Evolutionary conservation across 1,140 invertebrate species (phyloP), one percentile per base, ranked within the genome.

Genomic region (Cyclargus thomasi): DNA sequence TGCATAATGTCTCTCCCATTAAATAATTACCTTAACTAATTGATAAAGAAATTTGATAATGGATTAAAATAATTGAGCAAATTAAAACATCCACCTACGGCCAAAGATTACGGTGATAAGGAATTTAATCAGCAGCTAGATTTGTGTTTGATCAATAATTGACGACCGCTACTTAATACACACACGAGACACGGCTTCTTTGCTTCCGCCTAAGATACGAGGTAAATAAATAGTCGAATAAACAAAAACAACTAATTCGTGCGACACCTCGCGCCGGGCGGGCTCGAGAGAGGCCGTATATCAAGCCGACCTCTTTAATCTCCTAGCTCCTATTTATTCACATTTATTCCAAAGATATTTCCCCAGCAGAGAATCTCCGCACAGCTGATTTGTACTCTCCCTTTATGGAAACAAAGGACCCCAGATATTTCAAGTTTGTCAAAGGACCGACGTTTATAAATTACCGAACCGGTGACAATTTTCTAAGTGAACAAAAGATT

Each of bases 311-410:
- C 74, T 78, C 78, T 79, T 81, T 85, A 83, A 83, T 82, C 81
- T 81, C 80, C 64, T 77, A 74, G 77, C 76, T 70, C 80, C 78
- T 85, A 85, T 85, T 85, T 85, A 85, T 85, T 81, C 72, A 79
- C 80, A 85, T 85, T 83, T 83, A 85, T 83, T 82, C 76, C 74
- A 76, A 81, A 82, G 80, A 83, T 80, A 83, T 82, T 85, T 80
- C 80, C 76, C 67, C 55, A 21, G 17, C 55, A 59, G 55, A 16
- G n/a, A 20, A 20, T 59, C 55, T 20, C 55, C 55, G 55, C 20
- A 17, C 18, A 20, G 18, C 55, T 18, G 18, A 59, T 59, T 59
- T 59, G 55, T 59, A 59, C 17, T 59, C 20, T 59, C 55, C 55
- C 20, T 59, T 59, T 59, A 59, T 18, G 55, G 55, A 59, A 59